Percentiles rank a stretch among this genome's conserved stretches.
phyloP scores from a whole-genome alignment of 2,797 vertebrate genomes.

The Falco cherrug region DNA sequence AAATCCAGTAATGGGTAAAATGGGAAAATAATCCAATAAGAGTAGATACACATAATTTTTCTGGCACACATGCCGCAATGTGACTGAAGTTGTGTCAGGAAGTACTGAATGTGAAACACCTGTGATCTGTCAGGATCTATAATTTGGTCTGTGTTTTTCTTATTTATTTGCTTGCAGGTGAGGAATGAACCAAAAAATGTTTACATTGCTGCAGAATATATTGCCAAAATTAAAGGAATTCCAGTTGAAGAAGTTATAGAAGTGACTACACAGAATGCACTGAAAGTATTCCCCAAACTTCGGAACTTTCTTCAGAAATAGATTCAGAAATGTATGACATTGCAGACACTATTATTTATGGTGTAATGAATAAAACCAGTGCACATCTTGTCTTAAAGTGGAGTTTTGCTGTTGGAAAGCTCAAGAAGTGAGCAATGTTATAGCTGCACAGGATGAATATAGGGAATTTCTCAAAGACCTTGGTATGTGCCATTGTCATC shows the following conservation, averaged over 20 bases:
- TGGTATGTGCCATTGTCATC: neutral
- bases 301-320: conserved; percentile 74
- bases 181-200: conserved; percentile 95
- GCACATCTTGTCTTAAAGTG: neutral
- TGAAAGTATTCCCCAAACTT: conserved; percentile 89
- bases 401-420: neutral
- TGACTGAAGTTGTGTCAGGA: neutral
- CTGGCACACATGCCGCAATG: accelerated
- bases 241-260: conserved; percentile 87
- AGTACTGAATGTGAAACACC: neutral
- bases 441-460: neutral
- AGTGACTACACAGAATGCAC: conserved; percentile 88
- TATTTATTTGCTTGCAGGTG: conserved; percentile 78
- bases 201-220: conserved; percentile 86
- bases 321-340: neutral
- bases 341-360: neutral
- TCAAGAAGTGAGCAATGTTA: neutral
- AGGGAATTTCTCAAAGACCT: neutral
- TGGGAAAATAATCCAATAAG: neutral
- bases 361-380: neutral
- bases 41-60: neutral
- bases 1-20: neutral
- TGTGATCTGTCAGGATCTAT: neutral
- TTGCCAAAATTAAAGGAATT: conserved; percentile 90
- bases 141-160: neutral